These are phyloP conservation scores for Pediacus dermestoides DNA, from an alignment of 2,888 invertebrate species.

Conservation along the genomic window DNA sequence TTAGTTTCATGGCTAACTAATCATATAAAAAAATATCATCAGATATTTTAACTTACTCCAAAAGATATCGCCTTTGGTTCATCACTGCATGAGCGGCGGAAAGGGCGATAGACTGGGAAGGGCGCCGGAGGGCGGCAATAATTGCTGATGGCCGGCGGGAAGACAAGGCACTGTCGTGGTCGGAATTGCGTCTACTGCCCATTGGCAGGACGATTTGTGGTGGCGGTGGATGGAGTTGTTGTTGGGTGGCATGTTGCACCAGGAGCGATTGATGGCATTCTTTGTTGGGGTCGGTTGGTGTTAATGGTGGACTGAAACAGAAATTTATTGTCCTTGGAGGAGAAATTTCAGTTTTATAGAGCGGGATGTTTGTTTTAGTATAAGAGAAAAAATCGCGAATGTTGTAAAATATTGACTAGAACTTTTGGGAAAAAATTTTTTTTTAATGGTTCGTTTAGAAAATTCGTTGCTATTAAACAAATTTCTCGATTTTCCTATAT, in stretches of 20 bases:
- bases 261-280: background rate
- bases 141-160: constrained; percentile 61
- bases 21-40: background rate
- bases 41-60: constrained; percentile 29
- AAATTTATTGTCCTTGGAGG: constrained; percentile 6
- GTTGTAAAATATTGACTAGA: too few relatives aligned
- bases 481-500: too few relatives aligned
- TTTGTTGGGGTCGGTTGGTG: too few relatives aligned
- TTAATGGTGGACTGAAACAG: constrained; percentile 20
- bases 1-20: constrained; percentile 9
- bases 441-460: too few relatives aligned
- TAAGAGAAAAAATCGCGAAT: too few relatives aligned
- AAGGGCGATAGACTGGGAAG: constrained; percentile 58
- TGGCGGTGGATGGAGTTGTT: constrained; percentile 9
- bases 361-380: too few relatives aligned
- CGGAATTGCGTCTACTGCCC: constrained; percentile 11
- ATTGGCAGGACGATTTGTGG: constrained; percentile 17
- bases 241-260: constrained; percentile 21
- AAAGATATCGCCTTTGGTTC: constrained; percentile 41
- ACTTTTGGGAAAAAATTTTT: too few relatives aligned
- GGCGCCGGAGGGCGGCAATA: constrained; percentile 60
- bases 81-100: constrained; percentile 53
- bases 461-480: too few relatives aligned
- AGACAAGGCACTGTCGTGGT: constrained; percentile 23
- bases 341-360: too few relatives aligned